These are phyloP conservation scores for Dicranocentrus wangi DNA, from an alignment of 2,888 invertebrate genomes.

Conservation along the genomic window DNA sequence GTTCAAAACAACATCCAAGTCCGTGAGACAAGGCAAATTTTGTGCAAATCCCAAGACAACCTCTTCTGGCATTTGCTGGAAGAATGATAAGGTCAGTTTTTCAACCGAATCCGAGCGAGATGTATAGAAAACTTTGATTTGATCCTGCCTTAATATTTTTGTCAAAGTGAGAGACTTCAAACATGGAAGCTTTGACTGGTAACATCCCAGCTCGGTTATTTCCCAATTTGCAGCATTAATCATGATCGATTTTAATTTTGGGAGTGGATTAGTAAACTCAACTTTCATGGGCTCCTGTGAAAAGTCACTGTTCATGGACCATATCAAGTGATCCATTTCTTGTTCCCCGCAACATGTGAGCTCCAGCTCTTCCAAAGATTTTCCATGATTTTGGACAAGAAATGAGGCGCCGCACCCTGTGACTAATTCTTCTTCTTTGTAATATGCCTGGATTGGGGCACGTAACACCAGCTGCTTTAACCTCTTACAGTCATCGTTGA, in stretches of 20 bases:
- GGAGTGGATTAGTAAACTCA: conserved; percentile 20
- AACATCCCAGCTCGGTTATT: conserved; percentile 29
- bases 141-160: conserved; percentile 19
- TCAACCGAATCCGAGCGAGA: conserved; percentile 24
- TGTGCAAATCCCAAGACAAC: conserved; percentile 31
- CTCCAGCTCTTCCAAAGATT: conserved; percentile 8
- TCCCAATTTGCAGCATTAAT: conserved; percentile 43
- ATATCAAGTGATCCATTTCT: conserved; percentile 44
- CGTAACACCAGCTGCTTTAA: conserved; percentile 17
- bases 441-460: conserved; percentile 29
- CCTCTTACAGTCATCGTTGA: not conserved
- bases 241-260: conserved; percentile 17
- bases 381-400: conserved; percentile 8
- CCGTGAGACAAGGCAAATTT: conserved; percentile 19
- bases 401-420: conserved; percentile 27
- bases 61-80: conserved; percentile 22
- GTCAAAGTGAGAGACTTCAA: conserved; percentile 41
- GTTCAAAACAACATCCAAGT: conserved; percentile 19
- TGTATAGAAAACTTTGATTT: conserved; percentile 27
- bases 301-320: conserved; percentile 33
- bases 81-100: conserved; percentile 23
- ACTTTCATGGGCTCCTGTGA: conserved; percentile 31
- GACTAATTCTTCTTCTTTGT: conserved; percentile 13
- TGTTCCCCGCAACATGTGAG: conserved; percentile 7
- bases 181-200: conserved; percentile 6